Evolutionary conservation across 2,113 vertebrate species (phyloP).

Genomic region (Falcunculus frontatus): DNA sequence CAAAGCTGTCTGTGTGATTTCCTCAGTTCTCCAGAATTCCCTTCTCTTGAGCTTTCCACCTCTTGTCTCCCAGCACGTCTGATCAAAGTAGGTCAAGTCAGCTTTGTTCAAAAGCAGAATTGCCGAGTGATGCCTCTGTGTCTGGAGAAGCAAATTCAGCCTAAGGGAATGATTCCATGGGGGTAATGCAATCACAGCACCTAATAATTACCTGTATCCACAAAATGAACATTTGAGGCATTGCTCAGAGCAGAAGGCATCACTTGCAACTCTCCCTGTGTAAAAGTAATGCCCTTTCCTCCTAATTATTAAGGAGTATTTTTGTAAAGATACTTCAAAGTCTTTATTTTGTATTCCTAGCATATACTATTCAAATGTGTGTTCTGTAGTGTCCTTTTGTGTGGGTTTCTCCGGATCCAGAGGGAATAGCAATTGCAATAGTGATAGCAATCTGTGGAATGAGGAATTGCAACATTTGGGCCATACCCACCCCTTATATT

Average conservation of each 20-base stretch:
- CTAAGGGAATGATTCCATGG: background rate
- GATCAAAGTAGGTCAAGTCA: conserved; percentile 23
- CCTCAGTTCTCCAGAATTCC: background rate
- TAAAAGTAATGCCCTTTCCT: background rate
- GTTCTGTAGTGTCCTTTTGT: conserved; percentile 6
- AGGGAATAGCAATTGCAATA: conserved; percentile 6
- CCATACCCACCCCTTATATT: background rate
- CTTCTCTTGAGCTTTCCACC: background rate
- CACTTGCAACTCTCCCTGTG: background rate
- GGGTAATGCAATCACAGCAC: background rate
- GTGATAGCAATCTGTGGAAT: conserved; percentile 42
- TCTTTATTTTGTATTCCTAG: background rate
- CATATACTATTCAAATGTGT: background rate
- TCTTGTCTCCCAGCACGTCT: background rate
- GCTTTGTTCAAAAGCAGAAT: background rate
- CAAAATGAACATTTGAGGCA: background rate
- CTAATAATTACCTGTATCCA: background rate
- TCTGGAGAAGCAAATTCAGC: background rate
- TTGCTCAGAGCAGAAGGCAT: background rate
- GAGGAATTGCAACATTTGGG: conserved; percentile 38
- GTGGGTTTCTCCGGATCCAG: background rate
- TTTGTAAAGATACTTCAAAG: background rate
- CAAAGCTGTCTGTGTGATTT: background rate
- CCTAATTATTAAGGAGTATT: background rate
- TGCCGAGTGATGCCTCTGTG: background rate